Evolutionary conservation across 2,797 vertebrate species (phyloP).

Genomic region (Lithobates pipiens): DNA sequence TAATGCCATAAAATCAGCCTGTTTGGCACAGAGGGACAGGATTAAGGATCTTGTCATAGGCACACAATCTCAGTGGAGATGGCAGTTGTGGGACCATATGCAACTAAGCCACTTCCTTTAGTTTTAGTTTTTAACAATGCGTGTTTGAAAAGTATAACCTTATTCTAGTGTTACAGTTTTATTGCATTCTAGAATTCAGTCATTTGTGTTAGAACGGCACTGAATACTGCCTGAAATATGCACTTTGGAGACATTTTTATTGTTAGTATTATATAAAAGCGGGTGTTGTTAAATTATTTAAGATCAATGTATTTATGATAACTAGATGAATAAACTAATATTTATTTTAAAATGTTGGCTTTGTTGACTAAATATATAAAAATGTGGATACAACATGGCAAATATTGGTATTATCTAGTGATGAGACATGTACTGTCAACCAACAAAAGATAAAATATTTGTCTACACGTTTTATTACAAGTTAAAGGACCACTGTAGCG

Average conservation of each 20-base stretch:
- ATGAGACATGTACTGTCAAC: too few relatives aligned
- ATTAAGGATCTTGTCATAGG: neutral
- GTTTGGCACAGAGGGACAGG: too few relatives aligned
- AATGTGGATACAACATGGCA: too few relatives aligned
- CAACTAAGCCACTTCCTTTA: neutral
- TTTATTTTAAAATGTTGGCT: conserved; percentile 13
- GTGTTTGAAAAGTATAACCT: too few relatives aligned
- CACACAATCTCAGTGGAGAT: neutral
- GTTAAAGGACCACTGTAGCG: too few relatives aligned
- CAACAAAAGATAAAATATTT: too few relatives aligned
- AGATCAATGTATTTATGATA: conserved; percentile 21
- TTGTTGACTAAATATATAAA: neutral
- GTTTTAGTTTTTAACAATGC: neutral
- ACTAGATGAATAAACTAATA: conserved; percentile 15
- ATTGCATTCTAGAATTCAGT: too few relatives aligned
- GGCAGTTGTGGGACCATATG: neutral
- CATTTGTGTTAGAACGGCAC: too few relatives aligned
- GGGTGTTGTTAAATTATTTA: neutral
- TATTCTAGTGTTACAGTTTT: too few relatives aligned
- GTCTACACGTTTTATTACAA: too few relatives aligned
- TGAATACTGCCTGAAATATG: neutral
- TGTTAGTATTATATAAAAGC: neutral
- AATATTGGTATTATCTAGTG: too few relatives aligned
- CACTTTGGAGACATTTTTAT: neutral
- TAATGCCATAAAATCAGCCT: too few relatives aligned